These are phyloP conservation scores for Carduelis carduelis DNA, from an alignment of 2,797 vertebrate genomes.

Conservation along the genomic window DNA sequence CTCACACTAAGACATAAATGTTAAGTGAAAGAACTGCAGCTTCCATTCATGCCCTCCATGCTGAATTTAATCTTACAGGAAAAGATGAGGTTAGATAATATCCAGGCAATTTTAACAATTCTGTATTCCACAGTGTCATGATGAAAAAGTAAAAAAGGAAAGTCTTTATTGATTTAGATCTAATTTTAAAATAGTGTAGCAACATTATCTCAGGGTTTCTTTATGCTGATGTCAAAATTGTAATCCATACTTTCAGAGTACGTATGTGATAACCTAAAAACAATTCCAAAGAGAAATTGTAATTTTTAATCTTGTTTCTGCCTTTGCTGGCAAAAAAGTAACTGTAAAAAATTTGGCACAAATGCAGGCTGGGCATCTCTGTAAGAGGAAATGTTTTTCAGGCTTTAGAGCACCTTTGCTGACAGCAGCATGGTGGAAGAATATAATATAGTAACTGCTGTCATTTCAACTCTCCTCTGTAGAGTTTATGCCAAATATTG, in stretches of 20 bases:
- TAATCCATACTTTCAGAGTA: neutral
- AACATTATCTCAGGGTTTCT: neutral
- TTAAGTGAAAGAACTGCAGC: neutral
- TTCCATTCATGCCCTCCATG: slow-evolving; percentile 11
- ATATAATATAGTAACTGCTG: neutral
- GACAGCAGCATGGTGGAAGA: neutral
- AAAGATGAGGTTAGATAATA: slow-evolving; percentile 22
- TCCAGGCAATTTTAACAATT: neutral
- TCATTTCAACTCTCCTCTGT: neutral
- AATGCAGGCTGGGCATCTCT: neutral
- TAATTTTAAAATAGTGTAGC: neutral
- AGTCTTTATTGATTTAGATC: neutral
- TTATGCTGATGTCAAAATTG: neutral
- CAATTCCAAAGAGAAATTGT: neutral
- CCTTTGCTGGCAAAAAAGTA: neutral
- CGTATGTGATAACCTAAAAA: neutral
- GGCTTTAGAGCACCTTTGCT: neutral
- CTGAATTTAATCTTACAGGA: neutral
- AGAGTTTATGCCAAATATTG: neutral
- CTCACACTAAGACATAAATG: neutral
- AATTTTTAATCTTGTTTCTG: neutral
- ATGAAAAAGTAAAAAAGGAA: neutral
- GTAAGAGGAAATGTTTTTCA: neutral
- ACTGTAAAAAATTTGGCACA: neutral
- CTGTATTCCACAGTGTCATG: neutral